Evolutionary conservation across 2,797 vertebrate genomes (phyloP), one percentile per base, ranked within the genome.

Genomic region (Chelonia mydas): DNA sequence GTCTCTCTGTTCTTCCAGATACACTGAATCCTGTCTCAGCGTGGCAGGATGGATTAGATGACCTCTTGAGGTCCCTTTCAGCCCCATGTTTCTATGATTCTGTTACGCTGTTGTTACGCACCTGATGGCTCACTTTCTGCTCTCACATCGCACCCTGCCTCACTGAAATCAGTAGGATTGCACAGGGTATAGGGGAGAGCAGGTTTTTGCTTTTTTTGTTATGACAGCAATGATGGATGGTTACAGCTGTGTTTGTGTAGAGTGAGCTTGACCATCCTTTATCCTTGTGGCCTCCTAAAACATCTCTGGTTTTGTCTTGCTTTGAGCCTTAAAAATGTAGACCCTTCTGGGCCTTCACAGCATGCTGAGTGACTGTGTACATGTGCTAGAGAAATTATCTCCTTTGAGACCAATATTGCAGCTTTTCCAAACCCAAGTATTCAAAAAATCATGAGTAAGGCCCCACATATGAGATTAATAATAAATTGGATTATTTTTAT

Each of bases 81-180:
- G 16, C 7, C 8, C 61, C 61, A 65, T 7, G 3, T 68, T n/a
- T 68, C 16, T 37, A n/a, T 68, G 33, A 37, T 68, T 16, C 28
- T 61, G 37, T 72, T 72, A 72, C n/a, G 6, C 68, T 23, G 68
- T 45, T 23, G 68, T 45, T 74, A 27, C 37, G 25, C 6, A 76
- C 41, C 37, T 45, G 41, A 13, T 47, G 11, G 21, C 27, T 76
- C 72, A 47, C 21, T 27, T 45, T 76, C 72, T 27, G 41, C 72
- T 0, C 0, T 65, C 81, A 0, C 19, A 76, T 45, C 41, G 41
- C 25, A 6, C 21, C 0, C 50, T 41, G 3, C 47, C 27, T 83
- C 50, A 49, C 55, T 86, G 86, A 90, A 84, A 59, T 79, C 37
- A 31, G 0, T 49, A 28, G 57, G 87, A 57, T 25, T 1, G 3